A percentile compares a stretch with the other conserved stretches of the same genome.
Evolutionary conservation across 2,888 invertebrate species (phyloP).

Genomic region (Sceliomorpha sp.): DNA sequence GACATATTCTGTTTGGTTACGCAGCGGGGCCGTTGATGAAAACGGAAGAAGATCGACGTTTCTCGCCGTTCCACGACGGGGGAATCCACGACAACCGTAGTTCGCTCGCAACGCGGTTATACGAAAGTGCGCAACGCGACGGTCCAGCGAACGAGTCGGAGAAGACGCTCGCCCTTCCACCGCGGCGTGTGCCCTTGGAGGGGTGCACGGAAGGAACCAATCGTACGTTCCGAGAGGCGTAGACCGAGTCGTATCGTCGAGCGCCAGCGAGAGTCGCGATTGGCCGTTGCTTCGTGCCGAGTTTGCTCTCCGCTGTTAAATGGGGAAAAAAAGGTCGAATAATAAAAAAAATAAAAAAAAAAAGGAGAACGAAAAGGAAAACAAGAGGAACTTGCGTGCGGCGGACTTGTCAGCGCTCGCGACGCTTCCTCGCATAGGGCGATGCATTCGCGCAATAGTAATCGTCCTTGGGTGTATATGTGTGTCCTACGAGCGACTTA

Average conservation of each 20-base stretch:
- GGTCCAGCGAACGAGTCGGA: constrained; percentile 43
- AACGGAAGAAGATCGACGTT: not conserved
- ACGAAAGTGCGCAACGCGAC: constrained; percentile 53
- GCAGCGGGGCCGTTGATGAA: too few species aligned
- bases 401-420: constrained; percentile 48
- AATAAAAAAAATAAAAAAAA: too few species aligned
- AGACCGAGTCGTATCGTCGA: constrained; percentile 24
- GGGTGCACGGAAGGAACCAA: constrained; percentile 46
- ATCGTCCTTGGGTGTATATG: constrained; percentile 40
- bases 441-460: constrained; percentile 53
- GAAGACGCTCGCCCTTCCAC: constrained; percentile 28
- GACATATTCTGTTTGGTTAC: too few species aligned
- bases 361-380: constrained; percentile 36
- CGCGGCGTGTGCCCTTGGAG: constrained; percentile 19
- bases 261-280: constrained; percentile 43
- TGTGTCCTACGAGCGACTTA: constrained; percentile 27
- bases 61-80: not conserved
- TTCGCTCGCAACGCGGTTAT: constrained; percentile 39
- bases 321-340: too few species aligned
- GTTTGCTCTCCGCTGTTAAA: constrained; percentile 33
- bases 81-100: constrained; percentile 9
- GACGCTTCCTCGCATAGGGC: too few species aligned
- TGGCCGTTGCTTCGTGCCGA: constrained; percentile 46
- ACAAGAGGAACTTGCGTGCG: constrained; percentile 52
- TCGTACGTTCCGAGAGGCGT: constrained; percentile 49